phyloP scores from a whole-genome alignment of 2,888 invertebrate species.

The Drosophila robusta region DNA sequence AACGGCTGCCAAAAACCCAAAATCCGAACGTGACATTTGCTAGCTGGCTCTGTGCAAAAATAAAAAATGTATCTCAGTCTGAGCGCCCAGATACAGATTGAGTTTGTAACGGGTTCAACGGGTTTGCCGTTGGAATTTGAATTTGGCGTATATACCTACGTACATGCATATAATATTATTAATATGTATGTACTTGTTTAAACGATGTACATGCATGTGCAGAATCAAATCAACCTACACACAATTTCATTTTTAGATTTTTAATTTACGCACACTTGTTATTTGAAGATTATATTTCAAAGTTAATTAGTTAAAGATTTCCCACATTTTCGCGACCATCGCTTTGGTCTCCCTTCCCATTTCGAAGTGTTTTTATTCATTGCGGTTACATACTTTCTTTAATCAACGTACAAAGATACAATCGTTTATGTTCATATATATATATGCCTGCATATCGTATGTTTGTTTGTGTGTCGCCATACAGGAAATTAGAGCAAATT shows the following conservation, averaged over 20 bases:
- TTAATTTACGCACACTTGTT: too few relatives aligned
- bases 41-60: slow-evolving; percentile 31
- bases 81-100: slow-evolving; percentile 54
- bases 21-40: slow-evolving; percentile 63
- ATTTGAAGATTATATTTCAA: background rate
- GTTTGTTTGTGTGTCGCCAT: slow-evolving; percentile 48
- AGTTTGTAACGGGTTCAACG: slow-evolving; percentile 68
- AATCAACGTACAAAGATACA: background rate
- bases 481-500: slow-evolving; percentile 66
- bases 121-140: slow-evolving; percentile 68
- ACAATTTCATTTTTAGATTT: too few relatives aligned
- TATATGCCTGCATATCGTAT: background rate
- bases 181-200: background rate
- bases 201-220: slow-evolving; percentile 18
- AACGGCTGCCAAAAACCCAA: slow-evolving; percentile 44
- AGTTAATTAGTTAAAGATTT: slow-evolving; percentile 10
- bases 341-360: slow-evolving; percentile 34
- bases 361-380: slow-evolving; percentile 27
- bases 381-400: slow-evolving; percentile 26
- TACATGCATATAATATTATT: background rate
- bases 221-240: slow-evolving; percentile 15
- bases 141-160: slow-evolving; percentile 38
- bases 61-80: slow-evolving; percentile 50
- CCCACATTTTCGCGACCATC: slow-evolving; percentile 2
- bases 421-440: slow-evolving; percentile 6